A percentile compares a stretch with the other conserved stretches of the same genome.
Evolutionary conservation across 2,888 invertebrate genomes (phyloP).

Genomic region (Eurois occulta): DNA sequence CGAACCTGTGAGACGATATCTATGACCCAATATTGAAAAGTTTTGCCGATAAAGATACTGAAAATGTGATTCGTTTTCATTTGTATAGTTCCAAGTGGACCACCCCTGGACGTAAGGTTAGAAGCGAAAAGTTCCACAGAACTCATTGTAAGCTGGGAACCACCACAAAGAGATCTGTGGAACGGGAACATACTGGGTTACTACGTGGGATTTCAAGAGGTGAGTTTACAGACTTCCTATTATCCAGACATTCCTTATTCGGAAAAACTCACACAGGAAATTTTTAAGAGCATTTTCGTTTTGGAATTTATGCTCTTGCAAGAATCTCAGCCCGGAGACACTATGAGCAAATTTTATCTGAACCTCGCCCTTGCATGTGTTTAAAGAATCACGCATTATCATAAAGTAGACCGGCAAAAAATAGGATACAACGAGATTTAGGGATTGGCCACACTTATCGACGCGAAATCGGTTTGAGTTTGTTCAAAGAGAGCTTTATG

Average conservation of each 20-base stretch:
- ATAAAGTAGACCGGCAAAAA: not conserved
- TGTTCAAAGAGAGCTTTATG: not conserved
- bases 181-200: slow-evolving; percentile 96
- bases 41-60: not conserved
- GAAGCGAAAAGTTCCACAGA: slow-evolving; percentile 96
- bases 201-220: slow-evolving; percentile 95
- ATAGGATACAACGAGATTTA: not conserved
- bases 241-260: not conserved
- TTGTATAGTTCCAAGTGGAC: slow-evolving; percentile 93
- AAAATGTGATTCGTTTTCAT: not conserved
- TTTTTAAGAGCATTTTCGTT: not conserved
- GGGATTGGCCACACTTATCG: not conserved
- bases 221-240: slow-evolving; percentile 70
- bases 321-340: too few relatives aligned
- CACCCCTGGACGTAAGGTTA: slow-evolving; percentile 95
- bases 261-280: not conserved
- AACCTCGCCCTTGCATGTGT: not conserved
- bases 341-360: not conserved
- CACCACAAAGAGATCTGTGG: slow-evolving; percentile 96
- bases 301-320: not conserved
- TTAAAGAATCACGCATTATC: not conserved
- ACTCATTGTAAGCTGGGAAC: slow-evolving; percentile 96
- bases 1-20: not conserved
- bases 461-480: not conserved
- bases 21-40: not conserved